phyloP scores from a whole-genome alignment of 2,888 invertebrate species.

The Lycaena phlaeas region DNA sequence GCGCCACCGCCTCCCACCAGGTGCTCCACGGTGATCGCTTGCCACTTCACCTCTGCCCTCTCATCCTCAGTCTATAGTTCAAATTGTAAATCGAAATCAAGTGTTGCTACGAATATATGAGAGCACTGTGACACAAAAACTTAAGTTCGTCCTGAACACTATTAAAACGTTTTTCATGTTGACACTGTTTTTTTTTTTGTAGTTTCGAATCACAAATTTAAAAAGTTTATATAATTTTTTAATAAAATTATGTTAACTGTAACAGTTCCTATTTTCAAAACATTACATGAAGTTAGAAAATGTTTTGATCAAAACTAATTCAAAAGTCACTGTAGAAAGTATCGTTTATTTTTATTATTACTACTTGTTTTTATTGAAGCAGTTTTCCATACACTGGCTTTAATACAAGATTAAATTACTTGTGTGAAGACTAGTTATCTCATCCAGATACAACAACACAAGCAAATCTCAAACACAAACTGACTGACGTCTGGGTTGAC shows the following conservation, averaged over 20 bases:
- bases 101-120: constrained; percentile 52
- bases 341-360: constrained; percentile 12
- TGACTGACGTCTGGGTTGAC: constrained; percentile 19
- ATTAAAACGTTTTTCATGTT: constrained; percentile 49
- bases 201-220: constrained; percentile 12
- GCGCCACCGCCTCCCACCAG: constrained; percentile 83
- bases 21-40: constrained; percentile 78
- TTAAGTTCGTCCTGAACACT: constrained; percentile 53
- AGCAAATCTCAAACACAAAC: constrained; percentile 26
- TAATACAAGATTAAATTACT: constrained; percentile 8
- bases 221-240: neutral
- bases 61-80: constrained; percentile 38
- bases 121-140: constrained; percentile 46
- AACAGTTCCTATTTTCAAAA: neutral
- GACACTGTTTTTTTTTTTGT: constrained; percentile 30
- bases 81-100: constrained; percentile 32
- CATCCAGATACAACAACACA: constrained; percentile 17
- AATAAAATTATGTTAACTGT: neutral
- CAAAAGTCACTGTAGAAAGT: constrained; percentile 30
- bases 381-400: neutral
- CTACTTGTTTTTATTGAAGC: neutral
- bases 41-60: constrained; percentile 42
- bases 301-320: constrained; percentile 48
- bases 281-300: constrained; percentile 18
- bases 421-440: constrained; percentile 9